phyloP scores from a whole-genome alignment of 2,113 vertebrate genomes.

The Entomyzon cyanotis region DNA sequence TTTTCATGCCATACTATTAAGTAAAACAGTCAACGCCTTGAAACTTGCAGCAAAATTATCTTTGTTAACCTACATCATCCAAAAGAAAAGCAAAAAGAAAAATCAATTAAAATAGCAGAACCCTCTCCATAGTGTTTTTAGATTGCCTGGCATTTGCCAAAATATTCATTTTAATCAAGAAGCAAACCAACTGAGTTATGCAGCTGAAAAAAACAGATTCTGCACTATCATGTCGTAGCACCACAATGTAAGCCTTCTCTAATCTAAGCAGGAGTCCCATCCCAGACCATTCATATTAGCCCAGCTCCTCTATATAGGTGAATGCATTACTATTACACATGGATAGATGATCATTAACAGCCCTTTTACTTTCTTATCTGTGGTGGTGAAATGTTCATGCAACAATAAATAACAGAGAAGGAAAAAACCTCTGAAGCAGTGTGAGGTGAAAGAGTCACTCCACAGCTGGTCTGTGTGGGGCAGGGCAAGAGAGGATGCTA shows the following conservation, averaged over 20 bases:
- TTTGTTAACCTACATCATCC: not conserved
- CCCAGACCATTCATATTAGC: not conserved
- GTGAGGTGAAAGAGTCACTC: not conserved
- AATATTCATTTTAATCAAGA: not conserved
- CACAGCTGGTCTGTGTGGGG: not conserved
- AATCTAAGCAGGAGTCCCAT: not conserved
- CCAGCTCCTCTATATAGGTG: not conserved
- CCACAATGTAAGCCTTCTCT: not conserved
- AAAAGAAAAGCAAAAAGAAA: slow-evolving; percentile 27
- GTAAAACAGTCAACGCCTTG: not conserved
- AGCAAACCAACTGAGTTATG: not conserved
- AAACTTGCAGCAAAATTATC: not conserved
- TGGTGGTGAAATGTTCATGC: not conserved
- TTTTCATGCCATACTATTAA: not conserved
- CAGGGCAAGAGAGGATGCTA: not conserved
- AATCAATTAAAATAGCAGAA: not conserved
- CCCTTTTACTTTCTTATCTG: not conserved
- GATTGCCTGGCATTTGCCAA: not conserved
- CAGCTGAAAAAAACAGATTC: not conserved
- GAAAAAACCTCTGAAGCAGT: not conserved
- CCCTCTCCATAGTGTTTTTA: not conserved
- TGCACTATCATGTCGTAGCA: not conserved
- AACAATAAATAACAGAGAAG: not conserved
- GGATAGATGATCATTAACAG: not conserved
- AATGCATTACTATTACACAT: not conserved